A percentile compares a stretch with the other conserved stretches of the same genome.
Conservation (phyloP, 2,888 invertebrate genomes). For the Eilema sororculum region DNA sequence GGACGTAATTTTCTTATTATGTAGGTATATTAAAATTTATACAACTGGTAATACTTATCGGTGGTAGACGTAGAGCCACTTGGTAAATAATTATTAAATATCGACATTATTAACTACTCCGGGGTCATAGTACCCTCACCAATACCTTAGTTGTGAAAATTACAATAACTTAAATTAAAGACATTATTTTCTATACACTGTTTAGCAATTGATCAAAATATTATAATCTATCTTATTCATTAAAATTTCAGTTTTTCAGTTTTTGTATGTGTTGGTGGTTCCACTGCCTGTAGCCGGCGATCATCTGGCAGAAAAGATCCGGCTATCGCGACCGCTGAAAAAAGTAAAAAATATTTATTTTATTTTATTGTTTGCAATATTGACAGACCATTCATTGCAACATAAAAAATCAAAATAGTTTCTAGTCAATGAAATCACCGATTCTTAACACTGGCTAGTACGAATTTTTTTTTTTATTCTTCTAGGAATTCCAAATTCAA, state of each 20-base stretch:
- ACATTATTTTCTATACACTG: neutral
- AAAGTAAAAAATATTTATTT: slow-evolving; percentile 19
- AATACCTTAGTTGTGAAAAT: neutral
- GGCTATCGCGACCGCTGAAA: slow-evolving; percentile 64
- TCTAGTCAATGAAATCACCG: neutral
- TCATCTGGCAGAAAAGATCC: slow-evolving; percentile 69
- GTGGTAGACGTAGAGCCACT: neutral
- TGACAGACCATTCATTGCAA: no score
- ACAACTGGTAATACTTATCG: neutral
- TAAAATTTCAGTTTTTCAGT: slow-evolving; percentile 1
- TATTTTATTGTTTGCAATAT: no score
- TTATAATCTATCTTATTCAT: neutral
- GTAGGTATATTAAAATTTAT: neutral
- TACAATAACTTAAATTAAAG: neutral
- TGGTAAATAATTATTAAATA: neutral
- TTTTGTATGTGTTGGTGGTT: slow-evolving; percentile 20
- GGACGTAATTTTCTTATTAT: neutral
- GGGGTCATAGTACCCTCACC: neutral
- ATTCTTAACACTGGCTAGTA: neutral
- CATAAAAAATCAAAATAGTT: slow-evolving; percentile 27
- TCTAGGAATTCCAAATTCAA: neutral
- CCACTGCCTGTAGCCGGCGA: slow-evolving; percentile 36
- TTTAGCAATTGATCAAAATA: neutral
- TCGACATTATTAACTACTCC: neutral
- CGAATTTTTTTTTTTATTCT: neutral